A percentile compares a stretch with the other conserved stretches of the same genome.
phyloP scores from a whole-genome alignment of 1,140 invertebrate species.

The Pteromalus puparum region DNA sequence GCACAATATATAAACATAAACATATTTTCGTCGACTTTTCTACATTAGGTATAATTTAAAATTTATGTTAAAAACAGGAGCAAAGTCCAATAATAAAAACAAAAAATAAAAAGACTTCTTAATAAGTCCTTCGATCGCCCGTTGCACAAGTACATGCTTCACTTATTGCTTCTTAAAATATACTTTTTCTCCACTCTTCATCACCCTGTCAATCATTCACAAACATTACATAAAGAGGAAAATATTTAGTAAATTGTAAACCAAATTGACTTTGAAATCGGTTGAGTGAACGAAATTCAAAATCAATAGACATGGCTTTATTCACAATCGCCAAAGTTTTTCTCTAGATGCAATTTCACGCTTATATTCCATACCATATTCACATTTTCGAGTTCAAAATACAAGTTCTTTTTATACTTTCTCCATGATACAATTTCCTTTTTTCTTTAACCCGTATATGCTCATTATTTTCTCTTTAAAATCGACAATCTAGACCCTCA shows the following conservation, averaged over 20 bases:
- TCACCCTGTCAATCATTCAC: neutral
- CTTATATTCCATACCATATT: conserved; percentile 10
- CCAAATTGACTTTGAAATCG: neutral
- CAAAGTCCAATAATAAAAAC: conserved; percentile 27
- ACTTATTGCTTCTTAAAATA: conserved; percentile 49
- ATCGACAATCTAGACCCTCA: conserved; percentile 59
- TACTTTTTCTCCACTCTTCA: conserved; percentile 4
- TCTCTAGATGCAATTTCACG: neutral
- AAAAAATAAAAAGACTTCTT: conserved; percentile 10
- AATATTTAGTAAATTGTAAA: neutral
- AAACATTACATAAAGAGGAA: neutral
- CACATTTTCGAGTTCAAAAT: conserved; percentile 31
- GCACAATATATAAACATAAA: conserved; percentile 26
- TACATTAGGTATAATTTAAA: neutral
- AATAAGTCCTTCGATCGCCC: conserved; percentile 17
- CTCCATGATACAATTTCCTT: conserved; percentile 29
- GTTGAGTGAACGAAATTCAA: neutral
- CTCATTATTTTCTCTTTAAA: conserved; percentile 36
- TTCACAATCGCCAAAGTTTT: conserved; percentile 7
- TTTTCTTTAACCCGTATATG: conserved; percentile 25
- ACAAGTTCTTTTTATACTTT: conserved; percentile 11
- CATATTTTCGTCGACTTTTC: conserved; percentile 31
- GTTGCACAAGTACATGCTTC: conserved; percentile 22
- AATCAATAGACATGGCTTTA: neutral
- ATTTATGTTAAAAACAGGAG: conserved; percentile 2